Evolutionary conservation across 2,888 invertebrate species (phyloP).

Genomic region (Ochropacha duplaris): DNA sequence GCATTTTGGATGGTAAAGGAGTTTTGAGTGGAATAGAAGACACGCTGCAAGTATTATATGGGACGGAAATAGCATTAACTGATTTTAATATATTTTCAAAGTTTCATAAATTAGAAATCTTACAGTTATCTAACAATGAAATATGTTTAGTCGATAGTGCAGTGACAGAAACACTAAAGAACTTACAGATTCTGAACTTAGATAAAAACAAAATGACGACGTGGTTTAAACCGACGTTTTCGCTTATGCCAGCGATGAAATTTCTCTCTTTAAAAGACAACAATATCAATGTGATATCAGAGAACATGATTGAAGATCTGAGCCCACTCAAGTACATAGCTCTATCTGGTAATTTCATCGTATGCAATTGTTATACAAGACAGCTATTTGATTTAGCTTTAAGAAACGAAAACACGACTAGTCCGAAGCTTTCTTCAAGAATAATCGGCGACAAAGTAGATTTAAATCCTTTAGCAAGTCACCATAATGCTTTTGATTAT

Average conservation of each 20-base stretch:
- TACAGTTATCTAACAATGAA: constrained; percentile 79
- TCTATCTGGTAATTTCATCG: constrained; percentile 81
- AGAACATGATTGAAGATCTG: constrained; percentile 82
- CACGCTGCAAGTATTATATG: constrained; percentile 69
- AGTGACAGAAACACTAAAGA: constrained; percentile 52
- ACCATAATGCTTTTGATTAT: constrained; percentile 45
- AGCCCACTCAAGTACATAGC: constrained; percentile 68
- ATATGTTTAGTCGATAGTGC: constrained; percentile 53
- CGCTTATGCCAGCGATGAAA: constrained; percentile 58
- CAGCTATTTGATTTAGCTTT: constrained; percentile 72
- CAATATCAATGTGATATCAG: constrained; percentile 80
- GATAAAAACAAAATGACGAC: constrained; percentile 78
- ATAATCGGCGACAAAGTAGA: not conserved
- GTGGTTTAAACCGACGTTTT: constrained; percentile 77
- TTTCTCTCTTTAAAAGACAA: constrained; percentile 77
- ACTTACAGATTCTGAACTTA: constrained; percentile 75
- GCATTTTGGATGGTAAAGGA: constrained; percentile 48
- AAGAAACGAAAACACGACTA: constrained; percentile 30
- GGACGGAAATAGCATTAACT: constrained; percentile 64
- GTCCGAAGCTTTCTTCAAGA: not conserved
- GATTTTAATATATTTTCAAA: constrained; percentile 56
- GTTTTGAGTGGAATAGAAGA: constrained; percentile 67
- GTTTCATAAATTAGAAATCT: constrained; percentile 64
- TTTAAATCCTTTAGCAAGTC: constrained; percentile 12
- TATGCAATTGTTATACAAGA: constrained; percentile 82